A percentile compares a stretch with the other conserved stretches of the same genome.
Evolutionary conservation across 1,140 invertebrate species (phyloP).

Genomic region (Tetragonula clypearis): DNA sequence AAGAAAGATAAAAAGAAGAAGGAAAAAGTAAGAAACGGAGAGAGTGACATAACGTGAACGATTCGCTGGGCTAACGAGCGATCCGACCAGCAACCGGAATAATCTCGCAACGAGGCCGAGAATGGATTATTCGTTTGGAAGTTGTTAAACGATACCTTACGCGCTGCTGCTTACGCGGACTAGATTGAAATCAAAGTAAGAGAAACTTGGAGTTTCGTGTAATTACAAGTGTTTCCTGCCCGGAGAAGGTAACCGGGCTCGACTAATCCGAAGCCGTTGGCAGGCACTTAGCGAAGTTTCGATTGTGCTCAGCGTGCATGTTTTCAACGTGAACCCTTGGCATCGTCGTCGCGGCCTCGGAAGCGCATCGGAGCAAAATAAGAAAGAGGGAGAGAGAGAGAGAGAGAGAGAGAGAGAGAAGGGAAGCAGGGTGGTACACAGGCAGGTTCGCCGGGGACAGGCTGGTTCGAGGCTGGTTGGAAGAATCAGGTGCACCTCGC

Average conservation of each 20-base stretch:
- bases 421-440: not conserved
- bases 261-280: slow-evolving; percentile 56
- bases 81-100: not conserved
- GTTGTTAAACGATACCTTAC: slow-evolving; percentile 52
- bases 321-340: slow-evolving; percentile 27
- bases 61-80: slow-evolving; percentile 1
- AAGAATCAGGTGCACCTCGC: not conserved
- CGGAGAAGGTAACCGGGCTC: slow-evolving; percentile 39
- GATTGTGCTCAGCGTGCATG: slow-evolving; percentile 69
- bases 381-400: not conserved
- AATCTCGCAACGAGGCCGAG: slow-evolving; percentile 18
- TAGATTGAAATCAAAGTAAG: slow-evolving; percentile 55
- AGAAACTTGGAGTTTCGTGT: slow-evolving; percentile 49
- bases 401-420: no score
- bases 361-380: not conserved
- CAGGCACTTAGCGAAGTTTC: slow-evolving; percentile 75
- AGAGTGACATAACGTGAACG: not conserved
- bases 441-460: not conserved
- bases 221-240: slow-evolving; percentile 50
- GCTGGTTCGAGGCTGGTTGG: no score
- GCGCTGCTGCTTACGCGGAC: not conserved
- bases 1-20: no score
- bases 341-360: not conserved
- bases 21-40: no score
- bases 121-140: slow-evolving; percentile 44